Evolutionary conservation across 2,888 invertebrate genomes (phyloP), one percentile per base, ranked within the genome.

Genomic region (Eledone cirrhosa): DNA sequence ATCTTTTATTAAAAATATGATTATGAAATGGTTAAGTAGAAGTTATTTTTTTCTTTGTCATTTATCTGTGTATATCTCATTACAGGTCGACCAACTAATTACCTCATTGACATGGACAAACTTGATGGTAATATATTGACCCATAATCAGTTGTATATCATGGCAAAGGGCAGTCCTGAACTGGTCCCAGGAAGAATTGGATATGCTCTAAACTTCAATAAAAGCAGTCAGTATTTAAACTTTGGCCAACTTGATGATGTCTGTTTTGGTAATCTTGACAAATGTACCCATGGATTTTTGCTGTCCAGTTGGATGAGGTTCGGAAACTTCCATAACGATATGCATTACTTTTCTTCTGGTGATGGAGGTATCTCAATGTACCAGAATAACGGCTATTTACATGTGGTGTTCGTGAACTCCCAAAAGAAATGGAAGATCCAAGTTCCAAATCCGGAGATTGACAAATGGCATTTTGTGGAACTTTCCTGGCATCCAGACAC

Each of bases 401-500:
- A 84, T 47, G 82, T 85, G 14, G 85, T 82, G n/a, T 83, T 85
- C 22, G 81, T 84, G 27, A 82, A 83, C 1, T 77, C 81, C 22
- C 81, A 84, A 1, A 83, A 83, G 76, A 83, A 84, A 47, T 86
- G 86, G 86, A 80, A 83, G 27, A 81, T 85, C 16, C 80, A 82
- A 1, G 77, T 84, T 33, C 85, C 84, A 11, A 80, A 81, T 65
- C 77, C 85, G 11, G 81, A 83, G 22, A 79, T 81, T 13, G 81
- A 85, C 29, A 79, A 84, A 27, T 90, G 90, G 90, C 87, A 89
- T 80, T 87, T 87, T 79, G 78, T 90, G 53, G 90, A 90, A 80
- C 78, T 89, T 19, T 86, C 89, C 11, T 88, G 88, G 88, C 88
- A 88, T 72, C 86, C 86, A 1, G 85, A 86, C 24, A 82, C 84